Base-by-base conservation (phyloP, 2,888 invertebrate genomes). In the Erannis defoliaria region DNA sequence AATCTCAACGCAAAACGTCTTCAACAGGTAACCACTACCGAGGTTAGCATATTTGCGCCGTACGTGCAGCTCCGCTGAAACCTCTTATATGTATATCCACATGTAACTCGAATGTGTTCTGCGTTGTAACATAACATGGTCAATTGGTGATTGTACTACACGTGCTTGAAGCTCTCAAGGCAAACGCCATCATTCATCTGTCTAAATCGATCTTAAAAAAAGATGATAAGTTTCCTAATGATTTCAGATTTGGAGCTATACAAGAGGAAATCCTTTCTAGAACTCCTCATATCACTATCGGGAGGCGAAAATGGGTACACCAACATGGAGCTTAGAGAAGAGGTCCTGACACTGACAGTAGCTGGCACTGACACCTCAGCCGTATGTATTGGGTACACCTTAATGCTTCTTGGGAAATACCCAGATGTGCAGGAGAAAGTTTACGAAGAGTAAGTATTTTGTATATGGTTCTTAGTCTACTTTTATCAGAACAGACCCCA, bases 361-460 rank as follows among this genome's bases (percentile, higher is more conserved):
- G 95, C 94, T 18, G 94, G 94, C 29, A 92, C 93, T 6, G 93
- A 94, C 51, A 94, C 94, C 0, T 90, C 93, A 0, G 91, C 94
- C 0, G 85, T 89, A 0, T 83, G 85, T 1, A 77, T 88, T 8
- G 89, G 93, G 0, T 93, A 85, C 68, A 88, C 90, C 0, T 67
- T 94, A 43, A 83, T 85, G 68, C 75, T 94, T 50, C 69, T 94
- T 18, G 90, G 83, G 1, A 89, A 87, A 59, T 89, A 93, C 64
- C 93, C 93, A 18, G 80, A 90, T 31, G 73, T 91, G 23, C 94
- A 94, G 72, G 88, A 93, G n/a, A 88, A 81, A 66, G 78, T 89
- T 1, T 84, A 84, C 63, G 62, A 88, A 69, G 93, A 93, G 92
- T 92, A 75, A 86, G 92, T 86, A 16, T 10, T 38, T 38, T 3